Conservation (phyloP, 2,797 vertebrate genomes). For the Parauchenoglanis punctatus region DNA sequence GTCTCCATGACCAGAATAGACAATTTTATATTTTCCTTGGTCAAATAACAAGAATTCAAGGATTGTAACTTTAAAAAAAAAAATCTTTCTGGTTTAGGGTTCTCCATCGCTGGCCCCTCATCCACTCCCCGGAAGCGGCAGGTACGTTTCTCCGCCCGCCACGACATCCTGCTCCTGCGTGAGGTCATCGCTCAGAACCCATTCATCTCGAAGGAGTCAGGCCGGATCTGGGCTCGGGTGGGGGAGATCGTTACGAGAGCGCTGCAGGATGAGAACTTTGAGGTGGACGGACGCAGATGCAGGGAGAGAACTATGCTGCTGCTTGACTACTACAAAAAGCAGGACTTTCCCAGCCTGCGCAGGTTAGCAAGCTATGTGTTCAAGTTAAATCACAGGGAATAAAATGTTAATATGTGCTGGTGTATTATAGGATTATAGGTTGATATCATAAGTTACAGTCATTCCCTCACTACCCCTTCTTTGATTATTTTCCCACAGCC, state of each 20-base stretch:
- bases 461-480: neutral
- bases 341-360: slow-evolving; percentile 78
- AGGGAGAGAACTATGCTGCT: slow-evolving; percentile 81
- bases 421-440: neutral
- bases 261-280: slow-evolving; percentile 78
- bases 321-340: slow-evolving; percentile 82
- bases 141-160: slow-evolving; percentile 80
- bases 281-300: slow-evolving; percentile 79
- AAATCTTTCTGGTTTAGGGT: slow-evolving; percentile 59
- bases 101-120: slow-evolving; percentile 70
- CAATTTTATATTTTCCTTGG: neutral
- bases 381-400: neutral
- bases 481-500: neutral
- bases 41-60: neutral
- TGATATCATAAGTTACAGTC: neutral
- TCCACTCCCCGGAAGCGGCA: slow-evolving; percentile 76
- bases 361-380: slow-evolving; percentile 62
- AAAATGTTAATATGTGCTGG: neutral
- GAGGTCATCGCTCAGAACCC: slow-evolving; percentile 81
- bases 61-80: neutral
- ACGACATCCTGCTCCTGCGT: slow-evolving; percentile 79
- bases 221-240: slow-evolving; percentile 77
- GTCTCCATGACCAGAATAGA: no score
- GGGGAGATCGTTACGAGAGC: slow-evolving; percentile 77
- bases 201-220: slow-evolving; percentile 77